A percentile compares a stretch with the other conserved stretches of the same genome.
Conservation (phyloP, 2,797 vertebrate genomes). For the Myotis myotis region DNA sequence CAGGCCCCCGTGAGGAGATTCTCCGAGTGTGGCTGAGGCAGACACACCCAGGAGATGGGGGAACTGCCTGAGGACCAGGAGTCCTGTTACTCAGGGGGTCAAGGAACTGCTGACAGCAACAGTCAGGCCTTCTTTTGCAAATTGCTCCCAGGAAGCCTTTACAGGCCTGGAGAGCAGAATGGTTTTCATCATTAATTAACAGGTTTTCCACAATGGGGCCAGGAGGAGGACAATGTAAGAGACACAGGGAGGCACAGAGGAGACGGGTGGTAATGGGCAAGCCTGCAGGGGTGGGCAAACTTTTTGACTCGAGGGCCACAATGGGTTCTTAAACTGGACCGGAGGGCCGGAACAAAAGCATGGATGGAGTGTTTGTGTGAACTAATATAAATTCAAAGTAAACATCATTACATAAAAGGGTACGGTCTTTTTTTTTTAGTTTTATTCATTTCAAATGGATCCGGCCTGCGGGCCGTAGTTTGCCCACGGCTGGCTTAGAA, state of each 20-base stretch:
- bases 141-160: constrained; percentile 11
- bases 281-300: neutral
- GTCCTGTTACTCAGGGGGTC: neutral
- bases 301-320: no score
- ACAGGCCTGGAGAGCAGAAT: neutral
- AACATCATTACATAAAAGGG: no score
- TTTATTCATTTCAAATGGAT: no score
- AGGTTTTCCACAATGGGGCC: neutral
- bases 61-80: neutral
- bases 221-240: neutral
- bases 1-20: neutral
- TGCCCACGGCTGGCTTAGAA: neutral
- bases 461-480: no score
- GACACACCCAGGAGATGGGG: constrained; percentile 10
- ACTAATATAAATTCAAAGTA: no score
- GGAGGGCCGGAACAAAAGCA: no score
- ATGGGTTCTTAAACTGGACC: no score
- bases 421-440: no score
- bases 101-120: constrained; percentile 30
- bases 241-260: neutral
- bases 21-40: neutral
- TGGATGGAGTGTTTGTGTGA: no score
- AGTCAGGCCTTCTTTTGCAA: neutral
- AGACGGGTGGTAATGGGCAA: neutral
- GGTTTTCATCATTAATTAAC: constrained; percentile 60